Conservation (phyloP, 2,888 invertebrate species). For the Cryptocephalus moraei region DNA sequence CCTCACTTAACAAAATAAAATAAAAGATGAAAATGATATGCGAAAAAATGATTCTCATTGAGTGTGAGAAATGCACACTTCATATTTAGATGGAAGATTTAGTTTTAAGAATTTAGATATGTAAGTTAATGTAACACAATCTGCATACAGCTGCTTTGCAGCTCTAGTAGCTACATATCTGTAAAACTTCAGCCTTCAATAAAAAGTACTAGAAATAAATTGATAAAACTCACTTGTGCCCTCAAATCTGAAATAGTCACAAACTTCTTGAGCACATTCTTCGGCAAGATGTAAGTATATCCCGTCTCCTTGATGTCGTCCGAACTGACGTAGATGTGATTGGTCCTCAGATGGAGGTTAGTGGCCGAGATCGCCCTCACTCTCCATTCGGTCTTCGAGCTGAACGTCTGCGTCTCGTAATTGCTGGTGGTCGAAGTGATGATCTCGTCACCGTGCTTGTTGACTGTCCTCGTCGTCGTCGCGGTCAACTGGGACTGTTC, state of each 20-base stretch:
- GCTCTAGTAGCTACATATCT: too few relatives aligned
- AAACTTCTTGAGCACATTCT: conserved; percentile 97
- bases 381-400: conserved; percentile 98
- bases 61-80: too few relatives aligned
- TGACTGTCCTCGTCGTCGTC: conserved; percentile 96
- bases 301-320: conserved; percentile 99
- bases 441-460: conserved; percentile 99
- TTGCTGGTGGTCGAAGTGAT: conserved; percentile 98
- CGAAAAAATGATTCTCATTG: too few relatives aligned
- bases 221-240: conserved; percentile 52
- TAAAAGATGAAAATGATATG: too few relatives aligned
- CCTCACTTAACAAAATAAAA: too few relatives aligned
- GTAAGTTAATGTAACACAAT: too few relatives aligned
- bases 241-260: conserved; percentile 97
- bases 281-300: conserved; percentile 87
- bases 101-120: too few relatives aligned
- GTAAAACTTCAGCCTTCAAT: too few relatives aligned
- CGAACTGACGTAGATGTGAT: conserved; percentile 98
- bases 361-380: conserved; percentile 97
- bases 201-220: too few relatives aligned
- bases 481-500: conserved; percentile 98
- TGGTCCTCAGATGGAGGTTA: conserved; percentile 91
- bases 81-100: too few relatives aligned
- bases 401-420: conserved; percentile 97
- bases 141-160: too few relatives aligned